A percentile compares a stretch with the other conserved stretches of the same genome.
Evolutionary conservation across 2,113 vertebrate species (phyloP).

Genomic region (Ceyx cyanopectus): DNA sequence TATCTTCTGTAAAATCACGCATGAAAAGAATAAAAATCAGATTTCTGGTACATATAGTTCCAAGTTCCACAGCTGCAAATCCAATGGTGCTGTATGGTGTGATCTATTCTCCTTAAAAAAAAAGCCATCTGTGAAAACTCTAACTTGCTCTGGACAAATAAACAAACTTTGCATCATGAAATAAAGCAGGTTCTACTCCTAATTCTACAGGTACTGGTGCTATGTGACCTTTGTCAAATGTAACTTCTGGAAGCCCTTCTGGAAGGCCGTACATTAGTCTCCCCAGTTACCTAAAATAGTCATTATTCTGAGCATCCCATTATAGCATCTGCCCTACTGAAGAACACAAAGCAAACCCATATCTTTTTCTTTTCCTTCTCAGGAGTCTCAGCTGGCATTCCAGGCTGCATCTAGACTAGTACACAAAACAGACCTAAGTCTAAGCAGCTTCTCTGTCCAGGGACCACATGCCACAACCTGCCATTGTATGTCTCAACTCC

Average conservation of each 20-base stretch:
- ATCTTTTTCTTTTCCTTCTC: background rate
- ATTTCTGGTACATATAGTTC: background rate
- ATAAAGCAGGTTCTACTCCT: background rate
- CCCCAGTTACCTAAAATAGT: background rate
- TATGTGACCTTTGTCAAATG: background rate
- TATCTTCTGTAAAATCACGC: background rate
- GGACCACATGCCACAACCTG: accelerated
- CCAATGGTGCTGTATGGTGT: background rate
- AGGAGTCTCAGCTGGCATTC: background rate
- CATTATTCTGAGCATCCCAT: background rate
- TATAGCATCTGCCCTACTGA: background rate
- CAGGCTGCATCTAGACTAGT: background rate
- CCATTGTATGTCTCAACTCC: background rate
- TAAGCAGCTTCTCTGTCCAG: background rate
- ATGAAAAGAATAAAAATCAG: slow-evolving; percentile 11
- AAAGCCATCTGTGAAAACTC: slow-evolving; percentile 15
- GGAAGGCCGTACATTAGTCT: background rate
- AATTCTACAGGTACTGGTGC: background rate
- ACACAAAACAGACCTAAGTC: background rate
- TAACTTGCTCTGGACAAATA: background rate
- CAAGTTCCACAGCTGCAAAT: slow-evolving; percentile 41
- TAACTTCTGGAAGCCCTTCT: background rate
- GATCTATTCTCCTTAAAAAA: slow-evolving; percentile 26
- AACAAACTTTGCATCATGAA: background rate
- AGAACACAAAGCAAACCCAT: background rate